phyloP scores from a whole-genome alignment of 2,888 invertebrate species.

The Xylota segnis region DNA sequence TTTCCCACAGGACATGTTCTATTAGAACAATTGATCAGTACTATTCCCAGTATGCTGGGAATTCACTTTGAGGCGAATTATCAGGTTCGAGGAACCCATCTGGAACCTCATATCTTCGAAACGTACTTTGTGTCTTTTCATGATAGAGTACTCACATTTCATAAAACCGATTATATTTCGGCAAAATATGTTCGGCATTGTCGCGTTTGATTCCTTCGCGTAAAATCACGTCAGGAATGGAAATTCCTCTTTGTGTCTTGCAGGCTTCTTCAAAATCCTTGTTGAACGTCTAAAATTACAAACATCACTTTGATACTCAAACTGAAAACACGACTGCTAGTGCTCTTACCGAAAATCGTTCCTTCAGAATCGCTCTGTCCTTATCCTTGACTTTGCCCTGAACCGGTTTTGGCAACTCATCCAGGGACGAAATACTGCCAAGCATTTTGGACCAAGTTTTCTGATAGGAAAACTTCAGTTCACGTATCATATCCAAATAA shows the following conservation, averaged over 20 bases:
- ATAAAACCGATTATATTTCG: constrained; percentile 93
- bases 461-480: constrained; percentile 88
- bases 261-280: constrained; percentile 97
- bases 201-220: constrained; percentile 94
- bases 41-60: too few species aligned
- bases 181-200: constrained; percentile 94
- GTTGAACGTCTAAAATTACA: constrained; percentile 91
- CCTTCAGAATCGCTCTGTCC: constrained; percentile 93
- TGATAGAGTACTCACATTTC: constrained; percentile 86
- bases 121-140: constrained; percentile 5
- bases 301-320: background rate
- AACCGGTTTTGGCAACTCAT: constrained; percentile 88
- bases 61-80: too few species aligned
- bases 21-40: too few species aligned
- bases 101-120: too few species aligned
- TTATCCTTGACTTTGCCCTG: constrained; percentile 92
- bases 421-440: constrained; percentile 89
- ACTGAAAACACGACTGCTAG: too few species aligned
- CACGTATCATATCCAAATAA: constrained; percentile 94
- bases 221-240: constrained; percentile 96
- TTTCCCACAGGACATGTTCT: too few species aligned
- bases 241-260: constrained; percentile 94
- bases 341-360: constrained; percentile 91
- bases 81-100: too few species aligned
- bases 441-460: constrained; percentile 93